Conservation (phyloP, 2,113 vertebrate genomes). For the Oceanites oceanicus region DNA sequence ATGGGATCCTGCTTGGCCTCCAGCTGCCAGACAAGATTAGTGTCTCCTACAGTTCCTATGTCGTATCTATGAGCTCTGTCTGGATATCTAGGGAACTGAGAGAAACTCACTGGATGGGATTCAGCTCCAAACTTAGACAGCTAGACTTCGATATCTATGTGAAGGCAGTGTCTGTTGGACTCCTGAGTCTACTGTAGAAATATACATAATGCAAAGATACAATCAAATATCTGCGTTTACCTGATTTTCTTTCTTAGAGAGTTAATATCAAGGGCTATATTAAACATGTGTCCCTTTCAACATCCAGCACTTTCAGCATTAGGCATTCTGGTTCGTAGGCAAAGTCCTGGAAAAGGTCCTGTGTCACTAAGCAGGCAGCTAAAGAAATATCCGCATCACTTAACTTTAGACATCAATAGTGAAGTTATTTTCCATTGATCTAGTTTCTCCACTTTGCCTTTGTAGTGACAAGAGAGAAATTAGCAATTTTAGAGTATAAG, state of each 20-base stretch:
- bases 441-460: background rate
- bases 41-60: background rate
- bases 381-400: background rate
- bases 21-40: background rate
- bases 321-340: background rate
- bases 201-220: fast-evolving
- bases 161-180: background rate
- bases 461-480: background rate
- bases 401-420: background rate
- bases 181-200: background rate
- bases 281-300: background rate
- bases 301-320: background rate
- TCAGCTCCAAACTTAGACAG: background rate
- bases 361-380: background rate
- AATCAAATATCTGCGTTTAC: background rate
- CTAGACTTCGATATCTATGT: background rate
- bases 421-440: background rate
- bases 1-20: background rate
- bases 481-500: background rate
- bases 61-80: background rate
- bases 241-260: background rate
- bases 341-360: background rate
- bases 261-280: background rate
- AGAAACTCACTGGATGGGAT: background rate
- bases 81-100: background rate